Base-by-base conservation (phyloP, 2,888 invertebrate genomes). In the Brachypterus glaber region DNA sequence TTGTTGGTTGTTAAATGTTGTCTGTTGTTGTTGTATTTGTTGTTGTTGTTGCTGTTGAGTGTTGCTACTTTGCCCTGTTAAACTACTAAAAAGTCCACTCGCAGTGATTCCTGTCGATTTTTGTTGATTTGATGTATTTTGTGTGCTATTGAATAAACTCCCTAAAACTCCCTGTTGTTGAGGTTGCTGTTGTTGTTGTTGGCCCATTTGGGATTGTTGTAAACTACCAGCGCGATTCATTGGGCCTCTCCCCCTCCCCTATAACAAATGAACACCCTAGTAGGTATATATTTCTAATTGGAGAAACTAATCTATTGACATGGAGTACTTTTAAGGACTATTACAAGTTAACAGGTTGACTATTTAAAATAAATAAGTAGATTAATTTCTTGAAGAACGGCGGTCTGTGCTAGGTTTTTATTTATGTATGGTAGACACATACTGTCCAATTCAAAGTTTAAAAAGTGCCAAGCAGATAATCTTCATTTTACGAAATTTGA, bases 171-270 rank as follows among this genome's bases (percentile, higher is more conserved):
- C 40, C 37, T 48, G 47, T 15, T 41, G 35, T 30, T 53, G 54
- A 31, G 57, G 57, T 37, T 59, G 58, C 41, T 57, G 58, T 8
- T 53, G 47, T 30, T 56, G 55, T 40, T 58, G 61, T 33, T 56
- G 57, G 14, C 46, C 45, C 9, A 52, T 54, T 30, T 50, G 53
- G 38, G 55, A 55, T 40, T 55, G 58, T 33, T 55, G 57, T 39
- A 55, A 59, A 49, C 62, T 65, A 64, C 67, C 72, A 71, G 59
- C 72, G 63, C 61, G 67, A 63, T 64, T 70, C 70, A 62, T 71
- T 70, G 65, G 71, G 66, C 72, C 71, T 72, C 71, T 73, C 72
- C 68, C 72, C 69, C 71, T 74, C 75, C 69, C 72, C 27, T 27
- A 13, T 4, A 27, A 27, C 7, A 5, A n/a, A n/a, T n/a, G n/a